Base-by-base conservation (phyloP, 2,888 invertebrate species). In the Thereva unica region DNA sequence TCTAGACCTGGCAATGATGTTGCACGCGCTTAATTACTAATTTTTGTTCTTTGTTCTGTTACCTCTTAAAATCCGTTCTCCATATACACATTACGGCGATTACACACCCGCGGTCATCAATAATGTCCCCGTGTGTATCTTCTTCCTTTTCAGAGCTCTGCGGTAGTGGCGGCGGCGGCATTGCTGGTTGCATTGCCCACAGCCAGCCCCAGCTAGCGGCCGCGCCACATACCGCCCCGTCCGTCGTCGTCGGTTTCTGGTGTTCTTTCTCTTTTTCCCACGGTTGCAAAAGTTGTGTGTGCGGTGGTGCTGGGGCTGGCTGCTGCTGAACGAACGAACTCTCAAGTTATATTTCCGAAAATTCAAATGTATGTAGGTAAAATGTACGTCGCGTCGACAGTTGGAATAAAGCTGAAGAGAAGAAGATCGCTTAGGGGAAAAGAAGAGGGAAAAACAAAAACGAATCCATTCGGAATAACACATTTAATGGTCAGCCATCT, bases 401-500 rank as follows among this genome's bases (percentile, higher is more conserved):
- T 9, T 7, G 42, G 42, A n/a, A n/a, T 2, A 42, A 42, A 42
- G 23, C 23, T 23, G 23, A 23, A 23, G 23, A 23, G 23, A 23
- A 23, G 23, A 23, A 23, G 23, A 23, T 23, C 23, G 23, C 23
- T 23, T 6, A 12, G 9, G 12, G 12, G 47, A 6, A n/a, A 10
- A 47, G 10, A 6, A 47, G 5, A 10, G 10, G 47, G 47, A 47
- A 47, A 47, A 12, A 10, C n/a, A 47, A 47, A 47, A 7, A 47
- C 6, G 6, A 47, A 47, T 10, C 42, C 59, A 40, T 10, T 40
- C 23, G 55, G 38, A 38, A 6, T 47, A 44, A 44, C 56, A 56
- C 44, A 44, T 44, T 4, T n/a, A 56, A 6, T 59, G 59, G 59
- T 59, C 59, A 59, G 59, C 59, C 59, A 59, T 59, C 49, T 59